Conservation (phyloP, 1,140 invertebrate species). For the Meloidogyne hapla region DNA sequence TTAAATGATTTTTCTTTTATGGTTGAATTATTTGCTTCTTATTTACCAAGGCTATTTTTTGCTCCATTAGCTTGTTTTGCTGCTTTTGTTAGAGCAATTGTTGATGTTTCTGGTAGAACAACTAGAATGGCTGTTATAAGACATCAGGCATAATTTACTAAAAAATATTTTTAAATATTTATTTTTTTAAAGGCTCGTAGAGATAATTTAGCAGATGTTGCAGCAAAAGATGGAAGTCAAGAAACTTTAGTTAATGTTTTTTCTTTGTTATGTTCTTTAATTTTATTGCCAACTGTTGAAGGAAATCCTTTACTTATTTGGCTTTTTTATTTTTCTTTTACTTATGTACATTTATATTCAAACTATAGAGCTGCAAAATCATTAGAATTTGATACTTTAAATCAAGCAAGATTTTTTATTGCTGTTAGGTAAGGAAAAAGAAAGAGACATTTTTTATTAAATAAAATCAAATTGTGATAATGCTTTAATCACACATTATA, state of each 20-base stretch:
- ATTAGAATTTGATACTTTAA: slow-evolving; percentile 76
- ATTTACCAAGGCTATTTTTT: slow-evolving; percentile 58
- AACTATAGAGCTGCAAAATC: slow-evolving; percentile 82
- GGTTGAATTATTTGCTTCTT: slow-evolving; percentile 76
- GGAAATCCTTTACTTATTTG: slow-evolving; percentile 70
- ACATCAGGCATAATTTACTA: slow-evolving; percentile 70
- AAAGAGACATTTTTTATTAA: no score
- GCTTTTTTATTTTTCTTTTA: slow-evolving; percentile 74
- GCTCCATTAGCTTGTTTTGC: slow-evolving; percentile 66
- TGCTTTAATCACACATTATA: no score
- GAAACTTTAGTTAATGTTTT: slow-evolving; percentile 86
- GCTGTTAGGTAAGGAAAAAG: slow-evolving; percentile 37
- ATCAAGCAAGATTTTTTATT: slow-evolving; percentile 65
- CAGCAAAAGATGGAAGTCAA: slow-evolving; percentile 92
- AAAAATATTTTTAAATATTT: neutral
- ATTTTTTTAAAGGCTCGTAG: slow-evolving; percentile 71
- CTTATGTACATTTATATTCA: slow-evolving; percentile 76
- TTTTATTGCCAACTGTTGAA: slow-evolving; percentile 58
- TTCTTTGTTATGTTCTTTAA: slow-evolving; percentile 37
- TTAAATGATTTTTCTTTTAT: slow-evolving; percentile 85
- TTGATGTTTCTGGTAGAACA: slow-evolving; percentile 84
- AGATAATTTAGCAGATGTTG: slow-evolving; percentile 86
- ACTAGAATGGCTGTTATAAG: slow-evolving; percentile 86
- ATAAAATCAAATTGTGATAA: no score
- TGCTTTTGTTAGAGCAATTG: slow-evolving; percentile 71